phyloP scores from a whole-genome alignment of 2,888 invertebrate genomes.

The Drosophila paracracens region DNA sequence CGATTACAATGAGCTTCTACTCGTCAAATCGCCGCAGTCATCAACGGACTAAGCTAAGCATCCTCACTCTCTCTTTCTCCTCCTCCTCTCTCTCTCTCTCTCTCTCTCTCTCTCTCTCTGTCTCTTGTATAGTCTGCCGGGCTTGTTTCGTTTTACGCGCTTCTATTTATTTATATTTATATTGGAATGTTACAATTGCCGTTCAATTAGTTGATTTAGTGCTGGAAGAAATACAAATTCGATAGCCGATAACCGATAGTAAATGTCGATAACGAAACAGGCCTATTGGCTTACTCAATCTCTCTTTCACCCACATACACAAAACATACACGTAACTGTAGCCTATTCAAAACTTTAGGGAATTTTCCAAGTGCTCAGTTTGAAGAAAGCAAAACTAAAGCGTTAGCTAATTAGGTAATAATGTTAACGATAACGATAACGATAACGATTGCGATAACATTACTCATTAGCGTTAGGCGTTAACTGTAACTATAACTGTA shows the following conservation, averaged over 20 bases:
- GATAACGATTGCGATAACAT: slow-evolving; percentile 34
- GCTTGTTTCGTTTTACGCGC: slow-evolving; percentile 10
- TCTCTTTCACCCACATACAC: slow-evolving; percentile 3
- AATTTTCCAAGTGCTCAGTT: slow-evolving; percentile 72
- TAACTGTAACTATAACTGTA: slow-evolving; percentile 42
- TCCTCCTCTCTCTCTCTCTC: background rate
- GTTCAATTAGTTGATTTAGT: background rate
- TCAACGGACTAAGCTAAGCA: slow-evolving; percentile 74
- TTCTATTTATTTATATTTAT: background rate
- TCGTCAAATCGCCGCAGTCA: slow-evolving; percentile 84
- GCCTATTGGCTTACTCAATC: background rate
- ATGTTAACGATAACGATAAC: slow-evolving; percentile 45
- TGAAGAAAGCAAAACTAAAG: slow-evolving; percentile 42
- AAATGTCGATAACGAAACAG: background rate
- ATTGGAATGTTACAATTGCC: background rate
- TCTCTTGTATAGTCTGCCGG: background rate
- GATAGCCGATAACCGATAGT: slow-evolving; percentile 14
- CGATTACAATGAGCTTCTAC: slow-evolving; percentile 84
- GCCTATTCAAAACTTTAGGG: slow-evolving; percentile 64
- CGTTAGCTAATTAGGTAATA: slow-evolving; percentile 36
- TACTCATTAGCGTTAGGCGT: slow-evolving; percentile 49
- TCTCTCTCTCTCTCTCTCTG: background rate
- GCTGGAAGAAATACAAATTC: background rate
- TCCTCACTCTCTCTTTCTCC: background rate
- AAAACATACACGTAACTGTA: slow-evolving; percentile 24